Evolutionary conservation across 2,888 invertebrate genomes (phyloP), one percentile per base, ranked within the genome.

Genomic region (Ochropleura plecta): DNA sequence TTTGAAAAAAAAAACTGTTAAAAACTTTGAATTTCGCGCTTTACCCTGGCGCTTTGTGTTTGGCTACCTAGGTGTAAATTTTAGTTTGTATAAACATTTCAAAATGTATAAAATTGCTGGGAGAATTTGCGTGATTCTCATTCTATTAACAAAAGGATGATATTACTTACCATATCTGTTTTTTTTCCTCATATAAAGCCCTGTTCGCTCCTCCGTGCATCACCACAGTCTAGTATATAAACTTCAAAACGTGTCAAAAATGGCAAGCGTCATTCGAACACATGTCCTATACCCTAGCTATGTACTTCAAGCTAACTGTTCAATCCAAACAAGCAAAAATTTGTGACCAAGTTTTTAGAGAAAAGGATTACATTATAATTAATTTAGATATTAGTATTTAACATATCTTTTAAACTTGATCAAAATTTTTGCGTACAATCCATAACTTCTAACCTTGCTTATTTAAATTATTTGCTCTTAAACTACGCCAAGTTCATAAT

Each of bases 181-280:
- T 14, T 8, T 63, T 64, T 57, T 53, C 0, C 51, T 1, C 30
- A 49, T 20, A 48, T 30, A 3, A 7, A 14, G 12, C 53, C 49
- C 30, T 62, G 5, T 64, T 20, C 14, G 14, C 30, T 60, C 42
- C 62, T 62, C 60, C 68, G 71, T 70, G 75, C 53, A 72, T 78
- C 68, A 73, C 82, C 80, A 73, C 68, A 64, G n/a, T 59, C 78
- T 46, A 77, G 62, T 82, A 73, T 79, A 85, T 73, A 87, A 85
- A 84, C 66, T 69, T 86, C 62, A 86, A 86, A 86, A 86, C 83
- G 82, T 87, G 85, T 86, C 88, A 87, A 87, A 87, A 87, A 84
- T 82, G 87, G 84, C 82, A 83, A 84, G 82, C 79, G 79, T 81
- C 66, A 78, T 76, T 81, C 83, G 84, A 86, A 87, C 84, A 86